A percentile compares a stretch with the other conserved stretches of the same genome.
Conservation (phyloP, 2,113 vertebrate species). For the Reinhardtius hippoglossoides region DNA sequence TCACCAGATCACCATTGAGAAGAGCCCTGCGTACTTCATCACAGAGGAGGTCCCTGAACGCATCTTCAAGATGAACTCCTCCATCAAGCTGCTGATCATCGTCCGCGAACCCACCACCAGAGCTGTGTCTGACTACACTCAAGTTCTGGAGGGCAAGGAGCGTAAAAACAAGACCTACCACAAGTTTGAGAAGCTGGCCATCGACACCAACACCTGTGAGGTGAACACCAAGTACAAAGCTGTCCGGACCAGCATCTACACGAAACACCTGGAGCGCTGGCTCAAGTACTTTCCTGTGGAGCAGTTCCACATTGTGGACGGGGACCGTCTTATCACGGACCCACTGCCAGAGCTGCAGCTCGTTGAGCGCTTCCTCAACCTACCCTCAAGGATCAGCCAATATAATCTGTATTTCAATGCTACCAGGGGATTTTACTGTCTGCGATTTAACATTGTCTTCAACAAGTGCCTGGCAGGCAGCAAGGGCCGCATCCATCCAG, state of each 20-base stretch:
- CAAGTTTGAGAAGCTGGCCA: constrained; percentile 94
- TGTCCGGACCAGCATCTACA: constrained; percentile 96
- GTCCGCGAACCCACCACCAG: constrained; percentile 95
- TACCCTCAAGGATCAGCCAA: constrained; percentile 92
- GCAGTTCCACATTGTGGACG: constrained; percentile 95
- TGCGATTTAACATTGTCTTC: constrained; percentile 94
- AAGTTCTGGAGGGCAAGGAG: constrained; percentile 96
- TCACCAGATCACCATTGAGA: constrained; percentile 97
- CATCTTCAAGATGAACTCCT: constrained; percentile 98
- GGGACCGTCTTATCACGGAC: constrained; percentile 93
- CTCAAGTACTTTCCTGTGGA: constrained; percentile 94
- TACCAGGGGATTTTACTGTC: constrained; percentile 97
- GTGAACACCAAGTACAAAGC: constrained; percentile 98
- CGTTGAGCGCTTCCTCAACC: constrained; percentile 94
- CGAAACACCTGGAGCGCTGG: constrained; percentile 96
- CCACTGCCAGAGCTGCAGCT: constrained; percentile 94
- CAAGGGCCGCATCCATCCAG: constrained; percentile 96
- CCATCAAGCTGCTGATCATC: constrained; percentile 95
- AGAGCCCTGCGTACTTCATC: constrained; percentile 97
- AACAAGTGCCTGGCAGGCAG: constrained; percentile 99
- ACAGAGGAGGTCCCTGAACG: constrained; percentile 96
- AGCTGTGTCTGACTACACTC: constrained; percentile 97
- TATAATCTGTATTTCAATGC: constrained; percentile 97
- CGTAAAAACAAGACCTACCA: constrained; percentile 97
- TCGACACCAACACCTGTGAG: constrained; percentile 90